Evolutionary conservation across 2,888 invertebrate species (phyloP).

Genomic region (Stictocephala bisonia): DNA sequence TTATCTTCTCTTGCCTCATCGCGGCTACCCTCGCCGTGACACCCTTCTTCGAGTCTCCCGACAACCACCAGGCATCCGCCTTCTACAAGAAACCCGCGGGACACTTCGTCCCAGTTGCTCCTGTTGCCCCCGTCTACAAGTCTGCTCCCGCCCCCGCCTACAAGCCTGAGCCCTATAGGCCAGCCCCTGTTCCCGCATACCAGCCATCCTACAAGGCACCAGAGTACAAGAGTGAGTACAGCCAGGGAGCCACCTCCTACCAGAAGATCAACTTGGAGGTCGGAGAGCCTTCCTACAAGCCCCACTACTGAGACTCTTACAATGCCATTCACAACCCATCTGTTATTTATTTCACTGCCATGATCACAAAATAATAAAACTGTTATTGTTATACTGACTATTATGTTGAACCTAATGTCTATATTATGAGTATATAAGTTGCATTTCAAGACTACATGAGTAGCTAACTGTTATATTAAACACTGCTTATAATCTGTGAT

Average conservation of each 20-base stretch:
- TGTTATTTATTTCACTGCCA: constrained; percentile 30
- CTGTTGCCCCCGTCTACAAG: background rate
- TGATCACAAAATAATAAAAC: constrained; percentile 29
- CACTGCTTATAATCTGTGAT: no score
- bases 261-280: constrained; percentile 33
- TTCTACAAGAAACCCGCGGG: constrained; percentile 35
- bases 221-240: constrained; percentile 16
- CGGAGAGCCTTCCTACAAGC: constrained; percentile 11
- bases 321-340: constrained; percentile 15
- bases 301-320: background rate
- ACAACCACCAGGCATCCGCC: constrained; percentile 19
- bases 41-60: constrained; percentile 36
- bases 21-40: constrained; percentile 12
- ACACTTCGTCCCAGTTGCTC: background rate
- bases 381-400: no score
- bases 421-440: no score
- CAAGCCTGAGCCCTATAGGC: background rate
- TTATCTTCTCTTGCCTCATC: constrained; percentile 15
- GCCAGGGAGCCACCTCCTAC: constrained; percentile 27
- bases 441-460: no score
- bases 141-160: background rate
- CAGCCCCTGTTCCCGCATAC: background rate
- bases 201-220: background rate
- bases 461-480: no score
- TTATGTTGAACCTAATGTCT: no score